phyloP scores from a whole-genome alignment of 2,888 invertebrate species.

The Acholoe squamosa region DNA sequence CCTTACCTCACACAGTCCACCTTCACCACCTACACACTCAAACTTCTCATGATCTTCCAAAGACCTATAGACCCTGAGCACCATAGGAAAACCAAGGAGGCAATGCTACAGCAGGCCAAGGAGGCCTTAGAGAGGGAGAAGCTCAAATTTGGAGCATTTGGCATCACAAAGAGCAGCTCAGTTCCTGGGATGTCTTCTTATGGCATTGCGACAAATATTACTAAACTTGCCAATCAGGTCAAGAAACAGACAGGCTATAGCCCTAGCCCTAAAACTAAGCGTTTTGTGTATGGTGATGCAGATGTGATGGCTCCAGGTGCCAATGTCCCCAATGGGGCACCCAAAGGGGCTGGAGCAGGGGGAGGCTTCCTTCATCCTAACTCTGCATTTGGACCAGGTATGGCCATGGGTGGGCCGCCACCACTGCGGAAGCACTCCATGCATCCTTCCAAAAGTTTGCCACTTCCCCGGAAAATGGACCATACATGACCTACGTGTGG shows the following conservation, averaged over 20 bases:
- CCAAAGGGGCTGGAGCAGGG: neutral
- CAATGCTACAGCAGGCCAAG: neutral
- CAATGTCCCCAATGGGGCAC: neutral
- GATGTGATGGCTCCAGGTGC: neutral
- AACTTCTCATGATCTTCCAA: slow-evolving; percentile 75
- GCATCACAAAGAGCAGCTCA: slow-evolving; percentile 49
- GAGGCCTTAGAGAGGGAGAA: slow-evolving; percentile 33
- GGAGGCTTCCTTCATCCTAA: neutral
- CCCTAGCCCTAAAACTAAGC: neutral
- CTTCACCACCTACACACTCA: slow-evolving; percentile 71
- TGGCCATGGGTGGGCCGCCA: neutral
- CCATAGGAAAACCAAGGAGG: slow-evolving; percentile 22
- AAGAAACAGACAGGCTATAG: neutral
- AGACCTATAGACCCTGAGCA: slow-evolving; percentile 63
- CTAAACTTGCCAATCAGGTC: neutral
- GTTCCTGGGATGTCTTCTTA: slow-evolving; percentile 23
- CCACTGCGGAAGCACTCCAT: neutral
- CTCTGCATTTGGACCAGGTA: neutral
- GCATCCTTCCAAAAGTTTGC: neutral
- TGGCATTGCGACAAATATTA: neutral
- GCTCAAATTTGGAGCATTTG: slow-evolving; percentile 6
- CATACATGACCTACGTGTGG: neutral
- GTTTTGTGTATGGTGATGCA: neutral
- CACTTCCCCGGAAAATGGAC: neutral
- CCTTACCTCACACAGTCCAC: slow-evolving; percentile 69